Evolutionary conservation across 2,888 invertebrate species (phyloP), one percentile per base, ranked within the genome.

Genomic region (Polydrusus cervinus): DNA sequence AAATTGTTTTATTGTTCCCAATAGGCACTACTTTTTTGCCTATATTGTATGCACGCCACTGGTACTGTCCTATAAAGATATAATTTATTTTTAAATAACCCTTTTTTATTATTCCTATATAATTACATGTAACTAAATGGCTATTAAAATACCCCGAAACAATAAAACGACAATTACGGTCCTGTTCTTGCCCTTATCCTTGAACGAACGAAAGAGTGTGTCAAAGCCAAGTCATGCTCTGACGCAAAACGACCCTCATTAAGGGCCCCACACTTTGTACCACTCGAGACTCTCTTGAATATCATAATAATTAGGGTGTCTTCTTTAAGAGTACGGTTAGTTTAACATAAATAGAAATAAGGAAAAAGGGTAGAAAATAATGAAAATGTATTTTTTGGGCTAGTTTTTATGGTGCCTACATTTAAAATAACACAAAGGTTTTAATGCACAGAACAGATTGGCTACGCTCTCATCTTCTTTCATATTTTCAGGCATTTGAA

Each of bases 171-270:
- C 34, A 60, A 60, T 38, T 45, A 65, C 65, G 65, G 49, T 34
- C 65, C 65, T 65, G 65, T 47, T 34, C 51, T 65, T 65, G 47
- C 30, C 65, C 65, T 65, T 65, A 60, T 60, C 57, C 57, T 60
- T 60, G 57, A 60, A 60, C 49, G 20, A 65, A 38, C 20, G 62
- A 38, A 38, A 53, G 67, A 67, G 53, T 67, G 40, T 67, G 53
- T 67, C 67, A 67, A 67, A 67, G 67, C 40, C 67, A 67, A 51
- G 67, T 67, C 53, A 53, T 66, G 66, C 66, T 53, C 47, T 62
- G 53, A 53, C 38, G 40, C 53, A 53, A 67, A 67, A 53, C 38
- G 67, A 67, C 67, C 67, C 67, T 67, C 67, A 67, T 67, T 67
- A 67, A 55, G 67, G 53, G 20, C 53, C 20, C 25, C 25, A 25